phyloP scores from a whole-genome alignment of 2,113 vertebrate species.

The Fregata magnificens region DNA sequence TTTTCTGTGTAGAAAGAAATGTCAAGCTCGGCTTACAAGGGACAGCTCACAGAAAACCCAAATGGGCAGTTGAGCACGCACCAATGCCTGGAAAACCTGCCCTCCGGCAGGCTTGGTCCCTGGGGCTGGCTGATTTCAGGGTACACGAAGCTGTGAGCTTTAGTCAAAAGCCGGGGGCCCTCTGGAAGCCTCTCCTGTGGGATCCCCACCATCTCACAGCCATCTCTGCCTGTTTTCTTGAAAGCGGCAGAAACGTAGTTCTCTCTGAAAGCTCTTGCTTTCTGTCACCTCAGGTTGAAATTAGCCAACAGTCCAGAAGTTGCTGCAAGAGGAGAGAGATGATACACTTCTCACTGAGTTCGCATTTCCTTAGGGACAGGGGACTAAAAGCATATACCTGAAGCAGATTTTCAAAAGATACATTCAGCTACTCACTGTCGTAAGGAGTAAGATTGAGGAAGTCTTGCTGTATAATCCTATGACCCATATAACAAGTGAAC shows the following conservation, averaged over 20 bases:
- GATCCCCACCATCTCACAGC: neutral
- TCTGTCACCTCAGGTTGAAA: neutral
- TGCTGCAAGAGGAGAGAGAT: neutral
- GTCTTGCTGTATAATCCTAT: neutral
- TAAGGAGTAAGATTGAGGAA: neutral
- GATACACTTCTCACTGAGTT: neutral
- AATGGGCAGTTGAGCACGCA: accelerated
- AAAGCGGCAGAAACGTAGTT: neutral
- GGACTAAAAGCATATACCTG: neutral
- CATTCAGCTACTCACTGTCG: accelerated
- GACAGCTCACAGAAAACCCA: neutral
- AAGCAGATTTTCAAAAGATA: neutral
- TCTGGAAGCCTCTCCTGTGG: accelerated
- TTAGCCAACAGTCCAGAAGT: neutral
- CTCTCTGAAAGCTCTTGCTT: neutral
- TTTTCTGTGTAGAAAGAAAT: neutral
- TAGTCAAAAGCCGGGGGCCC: neutral
- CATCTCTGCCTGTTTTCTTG: neutral
- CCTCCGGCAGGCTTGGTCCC: neutral
- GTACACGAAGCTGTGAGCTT: neutral
- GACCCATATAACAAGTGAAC: neutral
- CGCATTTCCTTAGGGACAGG: neutral
- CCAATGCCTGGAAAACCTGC: neutral
- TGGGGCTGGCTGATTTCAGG: neutral
- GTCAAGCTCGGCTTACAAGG: neutral